phyloP scores from a whole-genome alignment of 2,888 invertebrate species.

The Myopa tessellatipennis region DNA sequence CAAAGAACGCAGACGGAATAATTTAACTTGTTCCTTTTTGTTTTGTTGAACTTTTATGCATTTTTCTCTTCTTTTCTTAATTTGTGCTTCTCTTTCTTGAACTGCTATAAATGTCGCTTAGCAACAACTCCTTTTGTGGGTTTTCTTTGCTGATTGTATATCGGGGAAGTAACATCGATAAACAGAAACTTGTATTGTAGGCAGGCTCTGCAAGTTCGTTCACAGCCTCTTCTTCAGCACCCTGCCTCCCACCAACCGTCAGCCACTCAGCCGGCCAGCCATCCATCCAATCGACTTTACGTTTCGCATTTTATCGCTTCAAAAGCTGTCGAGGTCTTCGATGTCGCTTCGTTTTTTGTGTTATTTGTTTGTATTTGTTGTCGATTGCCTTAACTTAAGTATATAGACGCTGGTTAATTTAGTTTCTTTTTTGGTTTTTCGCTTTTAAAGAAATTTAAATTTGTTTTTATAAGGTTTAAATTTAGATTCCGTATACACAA shows the following conservation, averaged over 20 bases:
- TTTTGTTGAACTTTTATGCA: neutral
- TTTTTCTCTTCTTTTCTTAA: no score
- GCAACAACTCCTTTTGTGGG: slow-evolving; percentile 27
- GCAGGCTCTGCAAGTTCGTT: neutral
- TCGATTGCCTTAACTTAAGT: neutral
- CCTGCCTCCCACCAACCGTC: neutral
- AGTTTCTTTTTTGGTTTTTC: no score
- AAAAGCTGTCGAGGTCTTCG: neutral
- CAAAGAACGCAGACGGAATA: neutral
- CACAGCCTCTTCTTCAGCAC: neutral
- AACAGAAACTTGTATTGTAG: neutral
- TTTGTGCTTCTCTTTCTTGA: neutral
- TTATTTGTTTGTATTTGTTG: neutral
- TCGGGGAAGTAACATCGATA: neutral
- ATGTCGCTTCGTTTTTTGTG: neutral
- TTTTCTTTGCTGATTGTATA: slow-evolving; percentile 3
- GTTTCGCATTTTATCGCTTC: neutral
- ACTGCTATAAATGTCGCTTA: slow-evolving; percentile 14
- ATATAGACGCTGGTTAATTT: no score
- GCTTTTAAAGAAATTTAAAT: no score
- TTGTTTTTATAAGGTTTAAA: no score
- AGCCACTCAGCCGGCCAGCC: neutral
- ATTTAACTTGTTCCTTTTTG: neutral
- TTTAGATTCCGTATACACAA: no score
- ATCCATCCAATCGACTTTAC: neutral